Evolutionary conservation across 2,888 invertebrate genomes (phyloP), one percentile per base, ranked within the genome.

Genomic region (Clivina fossor): DNA sequence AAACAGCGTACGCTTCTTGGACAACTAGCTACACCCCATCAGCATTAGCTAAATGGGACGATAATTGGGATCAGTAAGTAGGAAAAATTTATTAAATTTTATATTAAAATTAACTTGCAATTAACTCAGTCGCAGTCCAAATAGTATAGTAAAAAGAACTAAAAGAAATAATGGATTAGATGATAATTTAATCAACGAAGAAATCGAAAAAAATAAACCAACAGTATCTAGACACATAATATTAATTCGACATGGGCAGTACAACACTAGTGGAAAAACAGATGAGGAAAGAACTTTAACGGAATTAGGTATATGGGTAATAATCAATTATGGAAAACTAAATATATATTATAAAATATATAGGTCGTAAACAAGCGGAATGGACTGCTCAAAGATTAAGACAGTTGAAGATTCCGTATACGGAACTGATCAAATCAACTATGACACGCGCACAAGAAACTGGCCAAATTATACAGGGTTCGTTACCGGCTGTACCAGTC

Each of bases 401-500:
- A 49, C 81, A 84, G 30, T 75, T 96, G 19, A 81, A 82, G 61
- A 80, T 91, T 40, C 88, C 90, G 40, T 96, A 90, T 79, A 86
- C 89, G 32, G 72, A 80, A 18, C 75, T 98, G 16, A 80, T 93
- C 1, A 83, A 86, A 60, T 98, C 97, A 0, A 95, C 95, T 0
- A 94, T 98, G 95, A 84, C 86, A 0, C 77, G 98, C 60, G 98
- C 98, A 0, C 86, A 86, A 62, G 93, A 99, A 73, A 99, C 98
- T 0, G 90, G 92, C 0, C 76, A 81, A 8, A 84, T 96, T 24
- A 93, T 98, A 60, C 79, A 85, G 20, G 79, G 85, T 64, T 80
- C 81, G 65, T 76, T 97, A 38, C 80, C 75, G 4, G 58, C 70
- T 33, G 71, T 61, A 79, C 80, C 75, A 11, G 77, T 85, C 0